Evolutionary conservation across 2,888 invertebrate species (phyloP).

Genomic region (Tiphia femorata): DNA sequence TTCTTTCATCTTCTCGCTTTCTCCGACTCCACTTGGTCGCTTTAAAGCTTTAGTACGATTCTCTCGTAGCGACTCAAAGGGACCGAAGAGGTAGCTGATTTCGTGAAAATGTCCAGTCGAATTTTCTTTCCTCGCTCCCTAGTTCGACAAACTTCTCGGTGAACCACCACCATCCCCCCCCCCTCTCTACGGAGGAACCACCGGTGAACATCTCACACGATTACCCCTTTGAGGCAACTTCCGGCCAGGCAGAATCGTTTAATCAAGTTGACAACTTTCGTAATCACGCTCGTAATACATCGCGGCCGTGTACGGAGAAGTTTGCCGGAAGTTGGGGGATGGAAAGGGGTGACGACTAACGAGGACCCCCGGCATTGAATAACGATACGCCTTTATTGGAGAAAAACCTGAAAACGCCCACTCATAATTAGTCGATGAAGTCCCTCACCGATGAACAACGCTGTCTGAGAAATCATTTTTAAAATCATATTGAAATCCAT

Average conservation of each 20-base stretch:
- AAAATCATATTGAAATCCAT: too few species aligned
- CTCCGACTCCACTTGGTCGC: too few species aligned
- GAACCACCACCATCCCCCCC: conserved; percentile 22
- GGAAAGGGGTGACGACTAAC: neutral
- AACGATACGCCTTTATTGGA: conserved; percentile 23
- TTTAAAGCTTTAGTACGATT: too few species aligned
- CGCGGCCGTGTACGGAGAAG: conserved; percentile 30
- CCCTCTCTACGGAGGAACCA: neutral
- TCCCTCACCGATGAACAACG: too few species aligned
- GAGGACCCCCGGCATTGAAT: conserved; percentile 23
- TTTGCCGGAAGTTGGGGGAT: conserved; percentile 19
- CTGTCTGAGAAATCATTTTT: too few species aligned
- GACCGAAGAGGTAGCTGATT: too few species aligned
- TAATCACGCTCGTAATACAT: conserved; percentile 47
- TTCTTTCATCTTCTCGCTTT: too few species aligned
- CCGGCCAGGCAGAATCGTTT: conserved; percentile 43
- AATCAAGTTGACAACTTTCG: conserved; percentile 54
- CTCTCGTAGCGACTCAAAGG: too few species aligned
- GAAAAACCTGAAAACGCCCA: too few species aligned
- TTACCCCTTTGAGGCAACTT: conserved; percentile 51
- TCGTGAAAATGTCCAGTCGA: conserved; percentile 34
- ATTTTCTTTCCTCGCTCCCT: conserved; percentile 21
- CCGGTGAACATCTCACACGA: conserved; percentile 47
- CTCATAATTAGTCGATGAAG: too few species aligned
- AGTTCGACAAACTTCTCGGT: conserved; percentile 42